phyloP scores from a whole-genome alignment of 2,113 vertebrate genomes.

The Mungos mungo region DNA sequence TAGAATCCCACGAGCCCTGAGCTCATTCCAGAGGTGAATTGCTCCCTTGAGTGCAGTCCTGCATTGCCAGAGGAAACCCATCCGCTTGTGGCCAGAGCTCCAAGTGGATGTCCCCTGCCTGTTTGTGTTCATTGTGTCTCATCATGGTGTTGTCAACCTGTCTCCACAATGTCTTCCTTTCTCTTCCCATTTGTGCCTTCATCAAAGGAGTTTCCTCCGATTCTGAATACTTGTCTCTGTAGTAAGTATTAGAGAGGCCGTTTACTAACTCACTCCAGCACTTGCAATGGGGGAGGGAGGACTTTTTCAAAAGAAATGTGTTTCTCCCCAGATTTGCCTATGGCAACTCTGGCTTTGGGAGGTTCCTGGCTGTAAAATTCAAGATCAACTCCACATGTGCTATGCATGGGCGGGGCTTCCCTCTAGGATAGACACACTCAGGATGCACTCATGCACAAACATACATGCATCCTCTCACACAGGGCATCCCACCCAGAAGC shows the following conservation, averaged over 20 bases:
- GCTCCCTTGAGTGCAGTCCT: not conserved
- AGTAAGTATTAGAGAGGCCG: slow-evolving; percentile 92
- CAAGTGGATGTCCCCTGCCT: not conserved
- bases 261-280: slow-evolving; percentile 56
- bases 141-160: slow-evolving; percentile 83
- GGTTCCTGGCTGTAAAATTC: slow-evolving; percentile 11
- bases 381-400: not conserved
- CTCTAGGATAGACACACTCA: not conserved
- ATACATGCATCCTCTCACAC: not conserved
- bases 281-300: slow-evolving; percentile 47
- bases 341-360: not conserved
- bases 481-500: not conserved
- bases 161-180: slow-evolving; percentile 87
- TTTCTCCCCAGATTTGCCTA: not conserved
- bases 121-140: slow-evolving; percentile 78
- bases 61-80: not conserved
- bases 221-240: slow-evolving; percentile 91
- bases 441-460: not conserved
- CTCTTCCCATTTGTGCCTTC: slow-evolving; percentile 86
- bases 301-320: slow-evolving; percentile 36
- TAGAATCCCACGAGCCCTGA: not conserved
- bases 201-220: slow-evolving; percentile 89
- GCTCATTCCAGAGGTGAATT: not conserved
- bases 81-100: slow-evolving; percentile 61
- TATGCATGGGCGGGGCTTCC: slow-evolving; percentile 2